Base-by-base conservation (phyloP, 30 jellyfish, hydroid and myxozoan species). In the Sanderia malayensis region DNA sequence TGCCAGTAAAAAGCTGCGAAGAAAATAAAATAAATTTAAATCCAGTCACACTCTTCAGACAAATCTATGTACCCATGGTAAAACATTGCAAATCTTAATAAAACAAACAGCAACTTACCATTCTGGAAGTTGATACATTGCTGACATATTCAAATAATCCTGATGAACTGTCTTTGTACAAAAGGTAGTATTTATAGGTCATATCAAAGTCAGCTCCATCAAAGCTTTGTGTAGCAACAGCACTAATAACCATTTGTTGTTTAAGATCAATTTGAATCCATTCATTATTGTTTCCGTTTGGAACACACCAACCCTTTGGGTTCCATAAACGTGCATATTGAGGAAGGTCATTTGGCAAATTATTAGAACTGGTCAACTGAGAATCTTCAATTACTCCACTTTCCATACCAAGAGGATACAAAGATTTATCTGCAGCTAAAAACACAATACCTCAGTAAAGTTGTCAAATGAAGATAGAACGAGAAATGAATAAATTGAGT, bases 231-330 rank as follows among this genome's bases (percentile, higher is more conserved):
- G 86, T 74, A 11, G 77, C 59, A 27, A 74, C 52, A 8, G 86
- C 86, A 18, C 77, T 31, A 15, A 74, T 31, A 2, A 74, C 62
- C 86, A 74, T 74, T 26, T 61, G 86, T 29, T 74, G 86, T 26
- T 49, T 27, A 26, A 74, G 47, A 41, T 74, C 86, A 74, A 74
- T 60, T 29, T 74, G 86, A 15, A 74, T 2, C 86, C 86, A 74
- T 13, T 34, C 53, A 74, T 60, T 30, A 24, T 21, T 21, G 26
- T 41, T 52, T 0, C 41, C 70, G 28, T 28, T 44, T 0, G 74
- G 52, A 29, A 81, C 65, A 71, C 94, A 81, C 94, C 94, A 81
- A 15, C 72, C 94, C 6, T n/a, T n/a, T n/a, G n/a, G n/a, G n/a
- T n/a, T n/a, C n/a, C n/a, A n/a, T n/a, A 81, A 45, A 0, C 94